phyloP scores from a whole-genome alignment of 2,888 invertebrate genomes.

The Arctia plantaginis region DNA sequence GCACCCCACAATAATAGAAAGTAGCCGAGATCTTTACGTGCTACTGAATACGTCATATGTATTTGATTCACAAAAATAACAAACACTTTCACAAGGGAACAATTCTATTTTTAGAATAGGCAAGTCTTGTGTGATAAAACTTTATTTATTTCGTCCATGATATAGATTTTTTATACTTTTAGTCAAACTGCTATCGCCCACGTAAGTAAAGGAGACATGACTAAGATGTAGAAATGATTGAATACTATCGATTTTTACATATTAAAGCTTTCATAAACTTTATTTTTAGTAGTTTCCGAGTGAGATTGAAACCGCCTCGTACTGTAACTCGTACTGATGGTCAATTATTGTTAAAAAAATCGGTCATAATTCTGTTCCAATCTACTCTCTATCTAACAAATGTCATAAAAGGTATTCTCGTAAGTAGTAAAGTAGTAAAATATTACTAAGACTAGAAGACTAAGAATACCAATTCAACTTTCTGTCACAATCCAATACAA shows the following conservation, averaged over 20 bases:
- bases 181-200: not conserved
- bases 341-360: too few relatives aligned
- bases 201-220: not conserved
- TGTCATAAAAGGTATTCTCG: too few relatives aligned
- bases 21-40: not conserved
- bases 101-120: not conserved
- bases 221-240: not conserved
- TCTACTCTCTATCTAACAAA: too few relatives aligned
- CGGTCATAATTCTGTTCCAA: too few relatives aligned
- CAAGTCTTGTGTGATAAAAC: not conserved
- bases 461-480: too few relatives aligned
- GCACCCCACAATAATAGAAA: not conserved
- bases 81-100: constrained; percentile 1
- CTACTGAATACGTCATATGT: not conserved
- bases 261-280: not conserved
- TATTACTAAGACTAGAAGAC: too few relatives aligned
- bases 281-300: not conserved
- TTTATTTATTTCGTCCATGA: not conserved
- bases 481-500: too few relatives aligned
- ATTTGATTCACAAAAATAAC: constrained; percentile 3
- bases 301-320: not conserved
- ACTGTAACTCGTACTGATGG: too few relatives aligned
- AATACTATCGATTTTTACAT: not conserved
- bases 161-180: not conserved
- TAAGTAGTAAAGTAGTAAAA: too few relatives aligned